Conservation (phyloP, 1,140 invertebrate genomes). For the Trichonephila clavata region DNA sequence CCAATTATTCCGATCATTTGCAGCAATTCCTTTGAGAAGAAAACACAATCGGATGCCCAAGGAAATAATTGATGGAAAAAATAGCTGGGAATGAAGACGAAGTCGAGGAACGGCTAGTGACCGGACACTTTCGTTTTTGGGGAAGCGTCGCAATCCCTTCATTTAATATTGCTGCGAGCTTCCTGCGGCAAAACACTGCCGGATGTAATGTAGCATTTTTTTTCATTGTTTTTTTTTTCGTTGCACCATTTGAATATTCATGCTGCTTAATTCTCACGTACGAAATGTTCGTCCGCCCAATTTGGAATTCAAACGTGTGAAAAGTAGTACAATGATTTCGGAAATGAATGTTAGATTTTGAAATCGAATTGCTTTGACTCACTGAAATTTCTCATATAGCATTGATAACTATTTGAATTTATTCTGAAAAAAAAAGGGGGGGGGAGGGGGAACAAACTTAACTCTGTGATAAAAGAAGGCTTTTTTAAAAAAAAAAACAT, state of each 20-base stretch:
- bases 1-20: constrained; percentile 12
- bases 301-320: too few species aligned
- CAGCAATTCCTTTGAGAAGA: constrained; percentile 4
- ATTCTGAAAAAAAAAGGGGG: too few species aligned
- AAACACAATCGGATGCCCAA: not conserved
- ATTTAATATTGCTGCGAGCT: not conserved
- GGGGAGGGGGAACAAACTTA: too few species aligned
- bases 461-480: too few species aligned
- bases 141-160: not conserved
- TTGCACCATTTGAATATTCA: constrained; percentile 30
- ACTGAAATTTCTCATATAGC: too few species aligned
- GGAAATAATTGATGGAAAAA: not conserved
- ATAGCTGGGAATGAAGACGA: not conserved
- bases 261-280: not conserved
- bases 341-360: too few species aligned
- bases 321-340: too few species aligned
- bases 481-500: too few species aligned
- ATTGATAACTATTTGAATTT: too few species aligned
- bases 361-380: too few species aligned
- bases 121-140: not conserved
- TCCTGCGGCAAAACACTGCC: not conserved
- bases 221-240: not conserved
- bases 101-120: constrained; percentile 14
- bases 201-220: not conserved
- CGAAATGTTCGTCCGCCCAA: not conserved